phyloP scores from a whole-genome alignment of 2,113 vertebrate species.

The Spea multiplicata region DNA sequence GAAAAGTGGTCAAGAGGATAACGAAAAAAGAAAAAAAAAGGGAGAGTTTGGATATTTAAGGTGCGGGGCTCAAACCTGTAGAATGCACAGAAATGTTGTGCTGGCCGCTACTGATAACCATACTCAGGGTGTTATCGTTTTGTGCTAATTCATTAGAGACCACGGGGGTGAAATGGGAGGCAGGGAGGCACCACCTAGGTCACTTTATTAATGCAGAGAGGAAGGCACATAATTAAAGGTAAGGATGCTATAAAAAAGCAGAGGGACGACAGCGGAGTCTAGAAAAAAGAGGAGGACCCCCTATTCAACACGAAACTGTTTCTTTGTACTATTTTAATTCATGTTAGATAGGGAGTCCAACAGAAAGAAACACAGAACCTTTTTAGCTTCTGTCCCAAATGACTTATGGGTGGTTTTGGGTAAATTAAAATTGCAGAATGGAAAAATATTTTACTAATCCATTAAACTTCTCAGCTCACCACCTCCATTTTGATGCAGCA shows the following conservation, averaged over 20 bases:
- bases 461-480: slow-evolving; percentile 69
- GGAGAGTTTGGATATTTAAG: background rate
- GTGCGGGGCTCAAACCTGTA: background rate
- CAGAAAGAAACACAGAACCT: background rate
- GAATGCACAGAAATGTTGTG: background rate
- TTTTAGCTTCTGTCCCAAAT: slow-evolving; percentile 68
- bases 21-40: background rate
- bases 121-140: background rate
- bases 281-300: background rate
- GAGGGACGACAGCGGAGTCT: slow-evolving; percentile 48
- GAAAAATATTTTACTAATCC: slow-evolving; percentile 66
- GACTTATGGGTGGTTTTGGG: slow-evolving; percentile 67
- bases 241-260: slow-evolving; percentile 14
- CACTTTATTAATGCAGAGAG: slow-evolving; percentile 66
- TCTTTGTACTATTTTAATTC: slow-evolving; percentile 17
- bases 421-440: slow-evolving; percentile 67
- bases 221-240: slow-evolving; percentile 73
- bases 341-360: background rate
- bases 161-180: background rate
- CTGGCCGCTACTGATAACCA: background rate
- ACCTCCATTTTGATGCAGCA: slow-evolving; percentile 68
- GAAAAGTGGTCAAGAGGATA: background rate
- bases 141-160: slow-evolving; percentile 23
- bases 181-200: slow-evolving; percentile 43
- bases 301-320: background rate